Evolutionary conservation across 1,140 invertebrate species (phyloP).

Genomic region (Heliconius congener): DNA sequence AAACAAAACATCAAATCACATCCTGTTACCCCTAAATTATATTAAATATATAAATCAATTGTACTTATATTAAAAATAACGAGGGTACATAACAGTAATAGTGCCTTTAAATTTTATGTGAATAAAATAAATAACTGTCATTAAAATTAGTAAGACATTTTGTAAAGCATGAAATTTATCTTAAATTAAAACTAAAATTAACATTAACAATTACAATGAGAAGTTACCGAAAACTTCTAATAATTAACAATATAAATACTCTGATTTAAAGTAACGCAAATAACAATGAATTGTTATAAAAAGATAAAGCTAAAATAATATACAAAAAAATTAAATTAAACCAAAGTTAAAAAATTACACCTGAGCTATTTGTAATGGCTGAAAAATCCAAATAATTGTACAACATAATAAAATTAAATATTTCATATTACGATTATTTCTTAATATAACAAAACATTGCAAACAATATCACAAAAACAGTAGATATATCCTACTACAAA

Average conservation of each 20-base stretch:
- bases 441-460: conserved; percentile 18
- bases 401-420: background rate
- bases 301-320: background rate
- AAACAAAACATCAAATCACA: background rate
- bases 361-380: background rate
- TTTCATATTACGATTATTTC: background rate
- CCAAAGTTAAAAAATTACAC: background rate
- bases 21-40: background rate
- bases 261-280: conserved; percentile 26
- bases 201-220: conserved; percentile 26
- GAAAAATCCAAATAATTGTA: background rate
- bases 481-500: background rate
- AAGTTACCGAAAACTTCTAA: conserved; percentile 33
- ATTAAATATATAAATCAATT: background rate
- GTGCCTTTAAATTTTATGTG: background rate
- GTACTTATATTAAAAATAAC: background rate
- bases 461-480: conserved; percentile 37
- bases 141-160: background rate
- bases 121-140: background rate
- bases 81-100: background rate
- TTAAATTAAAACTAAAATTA: conserved; percentile 25
- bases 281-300: conserved; percentile 23
- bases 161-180: background rate
- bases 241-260: conserved; percentile 37
- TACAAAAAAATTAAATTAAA: background rate